Evolutionary conservation across 2,113 vertebrate species (phyloP).

Genomic region (Nyctibius bracteatus): DNA sequence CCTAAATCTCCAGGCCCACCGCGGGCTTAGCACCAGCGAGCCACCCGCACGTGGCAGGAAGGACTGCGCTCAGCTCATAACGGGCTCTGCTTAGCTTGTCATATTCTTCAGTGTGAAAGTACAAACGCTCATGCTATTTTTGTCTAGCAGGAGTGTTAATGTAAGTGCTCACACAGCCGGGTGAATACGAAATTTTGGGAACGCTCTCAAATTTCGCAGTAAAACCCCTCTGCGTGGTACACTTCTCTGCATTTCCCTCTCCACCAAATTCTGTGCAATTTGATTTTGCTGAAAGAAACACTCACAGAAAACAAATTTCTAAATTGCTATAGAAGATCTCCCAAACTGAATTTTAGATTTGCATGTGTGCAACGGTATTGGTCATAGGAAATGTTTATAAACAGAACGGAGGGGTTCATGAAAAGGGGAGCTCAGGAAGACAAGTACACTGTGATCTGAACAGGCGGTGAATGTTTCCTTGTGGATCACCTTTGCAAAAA

Average conservation of each 20-base stretch:
- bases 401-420: not conserved
- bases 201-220: not conserved
- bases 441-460: not conserved
- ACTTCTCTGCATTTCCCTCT: not conserved
- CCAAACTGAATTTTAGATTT: not conserved
- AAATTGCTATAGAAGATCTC: not conserved
- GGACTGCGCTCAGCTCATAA: not conserved
- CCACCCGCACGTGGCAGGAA: not conserved
- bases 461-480: not conserved
- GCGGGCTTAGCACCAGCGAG: accelerated
- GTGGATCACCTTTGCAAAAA: not conserved
- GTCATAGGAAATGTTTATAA: not conserved
- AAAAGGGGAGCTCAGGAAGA: not conserved
- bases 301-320: not conserved
- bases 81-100: not conserved
- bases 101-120: not conserved
- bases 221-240: not conserved
- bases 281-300: not conserved
- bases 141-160: not conserved
- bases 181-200: not conserved
- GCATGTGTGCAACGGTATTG: not conserved
- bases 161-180: not conserved
- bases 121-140: not conserved
- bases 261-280: not conserved
- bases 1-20: accelerated